Base-by-base conservation (phyloP, 1,140 invertebrate genomes). In the Drosophila arizonae region DNA sequence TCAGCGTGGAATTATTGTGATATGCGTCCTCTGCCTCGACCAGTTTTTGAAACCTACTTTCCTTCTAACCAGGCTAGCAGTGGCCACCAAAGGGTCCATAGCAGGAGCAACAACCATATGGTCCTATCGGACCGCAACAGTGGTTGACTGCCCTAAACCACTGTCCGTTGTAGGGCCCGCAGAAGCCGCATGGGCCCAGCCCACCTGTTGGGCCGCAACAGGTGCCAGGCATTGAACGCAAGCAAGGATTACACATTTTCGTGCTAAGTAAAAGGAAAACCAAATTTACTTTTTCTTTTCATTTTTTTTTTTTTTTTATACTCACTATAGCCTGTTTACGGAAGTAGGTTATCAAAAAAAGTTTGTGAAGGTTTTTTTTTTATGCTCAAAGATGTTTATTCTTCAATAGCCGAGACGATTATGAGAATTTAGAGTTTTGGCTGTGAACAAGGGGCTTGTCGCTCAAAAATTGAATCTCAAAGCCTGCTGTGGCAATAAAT, bases 161-260 rank as follows among this genome's bases (percentile, higher is more conserved):
- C 36, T 86, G 82, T 3, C 82, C 82, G 26, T 86, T 86, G 28
- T 86, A 86, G 50, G 82, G 82, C 28, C 82, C 82, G 15, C 82
- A 86, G 2, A 86, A 80, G 3, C 85, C 46, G 8, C 82, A 86
- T 10, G 82, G 82, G 26, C 82, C 82, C 10, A 87, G 33, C 13
- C 82, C 82, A 6, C 82, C 82, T 17, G 82, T 86, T 9, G 82
- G 82, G 43, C 82, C 82, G 57, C 82, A 86, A 56, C 82, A 86
- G 9, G 82, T 87, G 9, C 82, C 82, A 13, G 82, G 79, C 82
- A 86, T 86, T 0, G 82, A 79, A 21, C 79, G 48, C 43, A 86
- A 76, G 54, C 79, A 76, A 6, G 76, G 82, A 51, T 86, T 86
- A 68, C 82, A 86, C 82, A 86, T 86, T 62, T 52, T 51, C 45